Conservation (phyloP, 2,888 invertebrate species). For the Azorinus chamasolen region DNA sequence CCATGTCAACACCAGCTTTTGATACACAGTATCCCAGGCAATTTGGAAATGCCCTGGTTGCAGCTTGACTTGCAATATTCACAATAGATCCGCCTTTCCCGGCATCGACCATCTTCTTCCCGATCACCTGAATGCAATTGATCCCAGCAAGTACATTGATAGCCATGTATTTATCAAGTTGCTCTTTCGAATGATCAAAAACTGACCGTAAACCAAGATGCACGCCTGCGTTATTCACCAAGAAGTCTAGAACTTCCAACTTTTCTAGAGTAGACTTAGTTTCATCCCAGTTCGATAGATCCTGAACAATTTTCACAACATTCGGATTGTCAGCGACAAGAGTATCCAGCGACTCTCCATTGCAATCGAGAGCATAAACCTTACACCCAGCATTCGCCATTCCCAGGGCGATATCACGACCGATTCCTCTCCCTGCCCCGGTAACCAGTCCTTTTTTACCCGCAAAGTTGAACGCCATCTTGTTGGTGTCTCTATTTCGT, state of each 20-base stretch:
- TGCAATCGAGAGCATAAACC: conserved; percentile 92
- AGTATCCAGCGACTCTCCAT: conserved; percentile 89
- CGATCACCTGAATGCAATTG: no score
- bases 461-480: conserved; percentile 7
- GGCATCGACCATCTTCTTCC: no score
- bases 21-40: no score
- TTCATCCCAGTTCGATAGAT: conserved; percentile 92
- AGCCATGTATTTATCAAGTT: no score
- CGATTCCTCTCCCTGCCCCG: conserved; percentile 95
- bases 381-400: conserved; percentile 90
- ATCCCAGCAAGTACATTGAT: no score
- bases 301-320: conserved; percentile 88
- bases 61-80: no score
- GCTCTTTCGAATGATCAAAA: no score
- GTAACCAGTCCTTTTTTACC: conserved; percentile 89
- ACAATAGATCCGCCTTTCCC: no score
- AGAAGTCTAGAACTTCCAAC: conserved; percentile 91
- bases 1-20: no score
- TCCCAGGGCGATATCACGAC: conserved; percentile 91
- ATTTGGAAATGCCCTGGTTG: no score
- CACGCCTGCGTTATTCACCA: conserved; percentile 98
- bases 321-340: conserved; percentile 86
- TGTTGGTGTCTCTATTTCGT: no score
- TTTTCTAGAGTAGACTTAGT: conserved; percentile 89
- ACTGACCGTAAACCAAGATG: no score